Evolutionary conservation across 1,140 invertebrate species (phyloP).

Genomic region (Megathymus violae): DNA sequence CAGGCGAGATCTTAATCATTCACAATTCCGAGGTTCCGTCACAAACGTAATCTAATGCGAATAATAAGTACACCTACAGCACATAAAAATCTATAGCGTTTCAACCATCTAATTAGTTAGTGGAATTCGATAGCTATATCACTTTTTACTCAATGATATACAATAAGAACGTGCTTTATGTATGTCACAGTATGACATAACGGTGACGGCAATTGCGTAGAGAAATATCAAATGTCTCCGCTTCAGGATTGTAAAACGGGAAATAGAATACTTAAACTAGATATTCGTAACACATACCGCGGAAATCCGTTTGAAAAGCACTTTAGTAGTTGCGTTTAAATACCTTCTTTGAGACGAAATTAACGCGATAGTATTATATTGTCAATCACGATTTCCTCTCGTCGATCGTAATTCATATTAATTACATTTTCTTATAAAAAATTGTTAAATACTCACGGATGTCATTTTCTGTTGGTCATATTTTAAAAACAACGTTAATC

Average conservation of each 20-base stretch:
- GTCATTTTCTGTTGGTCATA: slow-evolving; percentile 69
- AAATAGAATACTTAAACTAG: slow-evolving; percentile 29
- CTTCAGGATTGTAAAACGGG: slow-evolving; percentile 21
- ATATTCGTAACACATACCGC: slow-evolving; percentile 25
- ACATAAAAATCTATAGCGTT: background rate
- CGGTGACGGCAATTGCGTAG: slow-evolving; percentile 20
- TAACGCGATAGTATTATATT: slow-evolving; percentile 9
- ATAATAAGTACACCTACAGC: background rate
- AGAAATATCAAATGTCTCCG: slow-evolving; percentile 24
- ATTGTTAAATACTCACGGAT: slow-evolving; percentile 63
- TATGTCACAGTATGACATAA: slow-evolving; percentile 27
- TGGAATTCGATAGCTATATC: slow-evolving; percentile 17
- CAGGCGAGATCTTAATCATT: no score
- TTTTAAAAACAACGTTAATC: slow-evolving; percentile 77
- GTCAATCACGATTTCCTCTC: slow-evolving; percentile 39
- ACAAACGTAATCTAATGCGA: no score
- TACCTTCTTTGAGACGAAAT: slow-evolving; percentile 9
- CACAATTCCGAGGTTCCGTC: no score
- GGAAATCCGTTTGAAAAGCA: slow-evolving; percentile 25
- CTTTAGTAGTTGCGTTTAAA: background rate
- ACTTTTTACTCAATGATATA: slow-evolving; percentile 26
- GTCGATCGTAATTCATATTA: slow-evolving; percentile 41
- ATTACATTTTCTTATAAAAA: slow-evolving; percentile 60
- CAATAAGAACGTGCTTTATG: slow-evolving; percentile 31
- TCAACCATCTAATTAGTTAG: slow-evolving; percentile 19